Evolutionary conservation across 2,113 vertebrate species (phyloP), one percentile per base, ranked within the genome.

Genomic region (Macaca nemestrina): DNA sequence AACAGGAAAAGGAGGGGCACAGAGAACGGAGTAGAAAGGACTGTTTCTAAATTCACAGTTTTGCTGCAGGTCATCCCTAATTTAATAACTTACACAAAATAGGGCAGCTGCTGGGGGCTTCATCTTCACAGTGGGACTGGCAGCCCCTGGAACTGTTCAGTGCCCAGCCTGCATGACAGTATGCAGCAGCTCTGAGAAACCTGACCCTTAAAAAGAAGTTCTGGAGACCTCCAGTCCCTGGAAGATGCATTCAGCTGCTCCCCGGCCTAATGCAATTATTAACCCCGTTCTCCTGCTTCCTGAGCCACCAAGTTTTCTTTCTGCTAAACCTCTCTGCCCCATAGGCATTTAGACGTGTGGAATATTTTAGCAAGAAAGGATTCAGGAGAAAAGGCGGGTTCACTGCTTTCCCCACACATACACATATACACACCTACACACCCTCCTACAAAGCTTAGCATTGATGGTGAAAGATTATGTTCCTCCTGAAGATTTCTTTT

Each of bases 281-380:
- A 95, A 96, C 92, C 78, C 75, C 80, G 17, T 92, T 94, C 90
- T 78, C 38, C 40, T 67, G 55, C 89, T 92, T 95, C 30, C 70
- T 30, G n/a, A 95, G 61, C 22, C 83, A 95, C 61, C 88, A 88
- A 40, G 48, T 73, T 67, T 96, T 92, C 89, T 90, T 87, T 70
- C 70, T 50, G 32, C 38, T 88, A 91, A 92, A 86, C 12, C 50
- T 92, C 73, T 95, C 83, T 30, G 55, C 40, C 85, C 61, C 38
- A 76, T 10, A 81, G 93, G 70, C 40, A 79, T 90, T 92, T 89
- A 35, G 32, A 90, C 35, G 40, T 8, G 6, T 72, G n/a, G 3
- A 76, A 61, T 86, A 87, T 59, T 76, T 89, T 55, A 93, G 38
- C 55, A 97, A 95, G 86, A 85, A 94, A 81, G 52, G 30, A 3